Conservation (phyloP, 1,140 invertebrate species). For the Sycophila sp. region DNA sequence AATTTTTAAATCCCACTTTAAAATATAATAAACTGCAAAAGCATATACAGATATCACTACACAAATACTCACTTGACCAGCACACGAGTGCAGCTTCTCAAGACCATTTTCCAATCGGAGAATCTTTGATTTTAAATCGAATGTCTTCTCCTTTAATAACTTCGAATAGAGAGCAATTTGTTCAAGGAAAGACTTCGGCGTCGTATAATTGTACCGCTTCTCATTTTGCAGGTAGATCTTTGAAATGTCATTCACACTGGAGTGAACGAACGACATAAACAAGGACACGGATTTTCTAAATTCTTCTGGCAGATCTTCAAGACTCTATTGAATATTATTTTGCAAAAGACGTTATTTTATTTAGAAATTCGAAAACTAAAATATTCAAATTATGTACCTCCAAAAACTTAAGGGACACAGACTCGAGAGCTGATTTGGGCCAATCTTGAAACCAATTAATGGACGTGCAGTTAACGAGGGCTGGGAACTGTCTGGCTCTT, state of each 20-base stretch:
- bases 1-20: not conserved
- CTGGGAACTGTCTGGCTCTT: slow-evolving; percentile 91
- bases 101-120: slow-evolving; percentile 86
- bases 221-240: slow-evolving; percentile 85
- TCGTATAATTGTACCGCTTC: slow-evolving; percentile 94
- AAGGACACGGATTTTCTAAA: slow-evolving; percentile 71
- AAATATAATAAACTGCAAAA: no score
- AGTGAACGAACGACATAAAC: slow-evolving; percentile 93
- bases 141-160: slow-evolving; percentile 80
- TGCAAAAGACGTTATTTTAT: no score
- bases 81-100: slow-evolving; percentile 84
- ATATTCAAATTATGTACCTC: slow-evolving; percentile 45
- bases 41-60: no score
- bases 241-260: slow-evolving; percentile 88
- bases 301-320: slow-evolving; percentile 51
- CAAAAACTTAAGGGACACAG: slow-evolving; percentile 87
- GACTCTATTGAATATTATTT: slow-evolving; percentile 41
- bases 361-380: not conserved
- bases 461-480: slow-evolving; percentile 91
- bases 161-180: slow-evolving; percentile 90
- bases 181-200: slow-evolving; percentile 95
- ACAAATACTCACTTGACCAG: slow-evolving; percentile 76
- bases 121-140: slow-evolving; percentile 83
- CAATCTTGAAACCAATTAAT: slow-evolving; percentile 98
- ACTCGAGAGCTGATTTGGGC: slow-evolving; percentile 90